Conservation (phyloP, 1,140 invertebrate genomes). For the Dreissena polymorpha region DNA sequence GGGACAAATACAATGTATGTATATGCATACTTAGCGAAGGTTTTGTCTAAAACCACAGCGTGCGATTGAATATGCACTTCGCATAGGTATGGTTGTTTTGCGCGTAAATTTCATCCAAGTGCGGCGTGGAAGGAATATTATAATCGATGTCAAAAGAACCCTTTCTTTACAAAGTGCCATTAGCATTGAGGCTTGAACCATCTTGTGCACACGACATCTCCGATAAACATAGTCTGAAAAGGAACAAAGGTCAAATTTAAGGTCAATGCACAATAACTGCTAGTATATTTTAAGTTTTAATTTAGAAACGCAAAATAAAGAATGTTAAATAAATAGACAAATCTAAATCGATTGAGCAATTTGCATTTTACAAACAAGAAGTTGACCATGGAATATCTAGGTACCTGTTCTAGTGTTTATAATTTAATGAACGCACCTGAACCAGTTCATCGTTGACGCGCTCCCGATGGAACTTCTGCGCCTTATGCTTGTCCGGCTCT, state of each 20-base stretch:
- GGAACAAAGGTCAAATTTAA: not conserved
- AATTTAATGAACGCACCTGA: slow-evolving; percentile 14
- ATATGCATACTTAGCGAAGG: no score
- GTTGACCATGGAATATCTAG: not conserved
- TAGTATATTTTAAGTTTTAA: not conserved
- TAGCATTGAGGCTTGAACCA: slow-evolving; percentile 10
- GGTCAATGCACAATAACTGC: not conserved
- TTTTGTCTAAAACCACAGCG: no score
- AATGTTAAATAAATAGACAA: not conserved
- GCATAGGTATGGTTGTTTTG: no score
- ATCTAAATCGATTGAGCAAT: not conserved
- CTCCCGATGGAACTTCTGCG: slow-evolving; percentile 46
- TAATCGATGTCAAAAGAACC: no score
- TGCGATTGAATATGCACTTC: no score
- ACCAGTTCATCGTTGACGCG: slow-evolving; percentile 52
- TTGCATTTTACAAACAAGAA: not conserved
- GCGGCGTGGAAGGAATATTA: no score
- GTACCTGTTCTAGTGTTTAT: not conserved
- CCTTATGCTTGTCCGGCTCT: slow-evolving; percentile 43
- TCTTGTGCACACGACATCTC: slow-evolving; percentile 25
- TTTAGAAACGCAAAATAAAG: not conserved
- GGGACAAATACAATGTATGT: no score
- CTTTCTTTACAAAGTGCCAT: not conserved
- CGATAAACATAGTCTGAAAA: slow-evolving; percentile 38
- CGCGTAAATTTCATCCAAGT: no score